Evolutionary conservation across 1,140 invertebrate genomes (phyloP), one percentile per base, ranked within the genome.

Genomic region (Neodiprion lecontei): DNA sequence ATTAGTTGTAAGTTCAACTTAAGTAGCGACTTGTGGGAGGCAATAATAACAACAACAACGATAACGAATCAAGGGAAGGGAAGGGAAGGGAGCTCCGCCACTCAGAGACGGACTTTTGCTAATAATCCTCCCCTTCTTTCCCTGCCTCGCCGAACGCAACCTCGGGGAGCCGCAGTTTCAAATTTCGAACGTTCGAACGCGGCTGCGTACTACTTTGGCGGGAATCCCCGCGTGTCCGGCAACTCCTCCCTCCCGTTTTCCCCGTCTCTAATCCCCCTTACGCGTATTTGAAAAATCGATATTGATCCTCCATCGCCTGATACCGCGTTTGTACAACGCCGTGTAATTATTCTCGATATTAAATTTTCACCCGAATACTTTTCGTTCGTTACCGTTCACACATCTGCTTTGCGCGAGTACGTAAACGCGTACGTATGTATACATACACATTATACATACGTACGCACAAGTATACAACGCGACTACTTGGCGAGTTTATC

Each of bases 1-100:
- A 81, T 82, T 79, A 81, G 79, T 79, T 81, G 81, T 81, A 82
- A 79, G 74, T 76, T 72, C 70, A 78, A 77, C 72, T 74, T 77
- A 76, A 80, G 70, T 76, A 70, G 67, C 72, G 73, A 79, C 76
- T 79, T 78, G 75, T 73, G 68, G 72, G 74, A 77, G 61, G 72
- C 67, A 72, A 50, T 21, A 61, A 21, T 48, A 17, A 61, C 10
- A 61, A 61, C 10, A 61, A 69, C 7, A 47, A 53, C 11, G 53
- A 72, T n/a, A 61, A 53, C 10, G 48, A 70, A 69, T 40, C 9
- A 17, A 47, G 40, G 12, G 9, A 40, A 40, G 28, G 28, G 74
- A 50, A n/a, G 4, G 47, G 53, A 17, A 28, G 67, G 53, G 72
- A 69, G 40, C 48, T n/a, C 67, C 28, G 66, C 71, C 48, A 14